These are phyloP conservation scores for Homalodisca vitripennis DNA, from an alignment of 1,140 invertebrate genomes.

Conservation along the genomic window DNA sequence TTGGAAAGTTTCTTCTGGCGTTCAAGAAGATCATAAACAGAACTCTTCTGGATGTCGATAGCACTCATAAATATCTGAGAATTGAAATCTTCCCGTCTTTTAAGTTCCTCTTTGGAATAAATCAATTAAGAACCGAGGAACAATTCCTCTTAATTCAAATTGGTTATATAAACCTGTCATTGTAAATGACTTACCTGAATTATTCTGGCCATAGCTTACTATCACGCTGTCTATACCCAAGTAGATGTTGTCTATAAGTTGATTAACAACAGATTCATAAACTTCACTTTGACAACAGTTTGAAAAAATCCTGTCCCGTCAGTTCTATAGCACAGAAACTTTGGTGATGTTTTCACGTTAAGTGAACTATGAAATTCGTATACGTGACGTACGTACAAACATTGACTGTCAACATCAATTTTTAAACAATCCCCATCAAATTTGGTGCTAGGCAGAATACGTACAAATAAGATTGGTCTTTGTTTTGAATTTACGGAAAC, in stretches of 20 bases:
- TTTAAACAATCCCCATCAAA: constrained; percentile 3
- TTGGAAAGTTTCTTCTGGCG: neutral
- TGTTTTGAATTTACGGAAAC: constrained; percentile 4
- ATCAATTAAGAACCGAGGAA: constrained; percentile 1
- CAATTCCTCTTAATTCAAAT: neutral
- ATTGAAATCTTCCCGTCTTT: neutral
- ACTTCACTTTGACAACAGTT: constrained; percentile 15
- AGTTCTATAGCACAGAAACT: constrained; percentile 1
- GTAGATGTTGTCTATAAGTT: neutral
- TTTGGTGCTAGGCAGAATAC: neutral
- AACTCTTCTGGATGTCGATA: neutral
- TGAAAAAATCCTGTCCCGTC: constrained; percentile 11
- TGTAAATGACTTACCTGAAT: constrained; percentile 1
- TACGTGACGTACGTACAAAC: neutral
- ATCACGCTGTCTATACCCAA: neutral
- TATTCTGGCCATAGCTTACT: neutral
- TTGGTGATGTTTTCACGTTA: neutral
- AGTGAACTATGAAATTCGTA: constrained; percentile 11
- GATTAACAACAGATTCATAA: neutral
- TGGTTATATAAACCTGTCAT: constrained; percentile 9
- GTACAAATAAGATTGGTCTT: neutral
- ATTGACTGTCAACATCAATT: constrained; percentile 1
- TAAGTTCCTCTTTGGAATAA: neutral
- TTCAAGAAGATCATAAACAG: neutral
- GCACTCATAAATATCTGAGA: neutral